Conservation (phyloP, 2,888 invertebrate species). For the Zygaena filipendulae region DNA sequence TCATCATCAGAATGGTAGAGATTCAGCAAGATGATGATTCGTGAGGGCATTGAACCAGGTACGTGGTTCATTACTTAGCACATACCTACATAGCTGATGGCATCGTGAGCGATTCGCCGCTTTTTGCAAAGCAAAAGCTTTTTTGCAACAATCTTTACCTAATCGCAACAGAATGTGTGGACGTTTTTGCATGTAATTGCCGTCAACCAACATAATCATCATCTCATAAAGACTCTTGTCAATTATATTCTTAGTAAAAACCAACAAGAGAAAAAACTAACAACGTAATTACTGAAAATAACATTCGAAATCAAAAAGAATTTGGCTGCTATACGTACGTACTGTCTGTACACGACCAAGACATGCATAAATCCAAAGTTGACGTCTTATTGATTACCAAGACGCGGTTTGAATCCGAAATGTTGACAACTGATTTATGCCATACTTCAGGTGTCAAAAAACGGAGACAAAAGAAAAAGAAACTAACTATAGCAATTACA, state of each 20-base stretch:
- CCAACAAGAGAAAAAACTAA: not conserved
- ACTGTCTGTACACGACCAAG: no score
- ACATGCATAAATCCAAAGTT: slow-evolving; percentile 25
- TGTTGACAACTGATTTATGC: slow-evolving; percentile 62
- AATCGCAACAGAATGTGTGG: slow-evolving; percentile 41
- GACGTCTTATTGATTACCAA: slow-evolving; percentile 46
- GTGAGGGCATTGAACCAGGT: slow-evolving; percentile 64
- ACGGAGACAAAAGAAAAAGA: slow-evolving; percentile 37
- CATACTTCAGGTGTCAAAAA: slow-evolving; percentile 53
- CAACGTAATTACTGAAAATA: no score
- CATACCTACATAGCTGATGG: slow-evolving; percentile 28
- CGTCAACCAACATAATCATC: slow-evolving; percentile 1
- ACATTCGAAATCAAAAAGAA: no score
- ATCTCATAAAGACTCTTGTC: not conserved
- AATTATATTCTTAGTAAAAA: slow-evolving; percentile 7
- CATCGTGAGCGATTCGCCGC: slow-evolving; percentile 43
- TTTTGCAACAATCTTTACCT: slow-evolving; percentile 37
- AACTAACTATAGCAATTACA: slow-evolving; percentile 47
- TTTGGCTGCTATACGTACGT: no score
- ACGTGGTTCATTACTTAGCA: slow-evolving; percentile 60
- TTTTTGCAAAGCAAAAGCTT: slow-evolving; percentile 35
- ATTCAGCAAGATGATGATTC: slow-evolving; percentile 50
- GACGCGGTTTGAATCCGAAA: slow-evolving; percentile 39
- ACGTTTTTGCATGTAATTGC: slow-evolving; percentile 29
- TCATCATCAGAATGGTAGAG: slow-evolving; percentile 43